These are phyloP conservation scores for Diabrotica undecimpunctata DNA, from an alignment of 1,140 invertebrate genomes.

Conservation along the genomic window DNA sequence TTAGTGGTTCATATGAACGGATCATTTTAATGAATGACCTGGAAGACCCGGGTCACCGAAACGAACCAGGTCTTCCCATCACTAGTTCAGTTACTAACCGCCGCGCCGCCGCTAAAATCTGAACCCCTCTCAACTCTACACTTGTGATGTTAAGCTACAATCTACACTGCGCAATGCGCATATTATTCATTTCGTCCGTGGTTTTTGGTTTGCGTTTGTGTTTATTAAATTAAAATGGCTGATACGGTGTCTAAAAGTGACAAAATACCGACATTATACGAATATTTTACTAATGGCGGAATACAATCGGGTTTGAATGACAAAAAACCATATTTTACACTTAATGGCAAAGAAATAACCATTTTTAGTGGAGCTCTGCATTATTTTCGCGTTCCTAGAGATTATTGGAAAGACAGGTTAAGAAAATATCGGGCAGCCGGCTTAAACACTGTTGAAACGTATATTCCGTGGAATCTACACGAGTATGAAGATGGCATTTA, in stretches of 20 bases:
- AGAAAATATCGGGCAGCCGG: constrained; percentile 54
- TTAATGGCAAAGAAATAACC: constrained; percentile 37
- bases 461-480: constrained; percentile 92
- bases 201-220: not conserved
- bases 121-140: too few species aligned
- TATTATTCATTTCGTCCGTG: not conserved
- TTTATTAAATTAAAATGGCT: not conserved
- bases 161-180: too few species aligned
- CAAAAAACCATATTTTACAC: constrained; percentile 30
- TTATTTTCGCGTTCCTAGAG: constrained; percentile 80
- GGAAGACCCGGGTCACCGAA: too few species aligned
- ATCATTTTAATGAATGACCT: too few species aligned
- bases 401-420: constrained; percentile 38
- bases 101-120: too few species aligned
- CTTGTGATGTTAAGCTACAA: too few species aligned
- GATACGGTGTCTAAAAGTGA: too few species aligned
- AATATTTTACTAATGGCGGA: constrained; percentile 38
- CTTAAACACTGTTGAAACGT: constrained; percentile 87
- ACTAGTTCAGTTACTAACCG: too few species aligned
- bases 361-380: constrained; percentile 76
- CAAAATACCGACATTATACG: constrained; percentile 37
- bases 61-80: too few species aligned
- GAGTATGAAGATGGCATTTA: constrained; percentile 59
- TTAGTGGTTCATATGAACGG: too few species aligned
- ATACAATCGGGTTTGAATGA: constrained; percentile 32